phyloP scores from a whole-genome alignment of 2,797 vertebrate genomes.

The Pangasius mekongensis region DNA sequence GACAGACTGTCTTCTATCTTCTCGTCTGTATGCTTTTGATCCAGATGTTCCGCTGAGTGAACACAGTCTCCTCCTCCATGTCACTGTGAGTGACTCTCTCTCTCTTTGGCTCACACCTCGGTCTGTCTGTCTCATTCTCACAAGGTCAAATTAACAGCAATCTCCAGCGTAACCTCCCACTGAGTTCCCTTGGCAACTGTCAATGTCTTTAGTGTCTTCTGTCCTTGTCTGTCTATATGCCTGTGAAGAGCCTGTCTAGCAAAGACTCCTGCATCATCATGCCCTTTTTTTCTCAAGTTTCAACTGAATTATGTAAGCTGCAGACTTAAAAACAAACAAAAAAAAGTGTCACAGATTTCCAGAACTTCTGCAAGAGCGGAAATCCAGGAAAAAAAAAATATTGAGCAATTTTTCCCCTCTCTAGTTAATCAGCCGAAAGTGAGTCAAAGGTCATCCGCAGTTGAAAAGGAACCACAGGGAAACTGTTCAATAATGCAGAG shows the following conservation, averaged over 20 bases:
- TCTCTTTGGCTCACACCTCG: background rate
- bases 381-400: background rate
- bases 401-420: background rate
- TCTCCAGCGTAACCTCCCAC: background rate
- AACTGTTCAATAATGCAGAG: slow-evolving; percentile 31
- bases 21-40: slow-evolving; percentile 13
- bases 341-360: background rate
- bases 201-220: slow-evolving; percentile 25
- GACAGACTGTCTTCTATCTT: slow-evolving; percentile 2
- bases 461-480: slow-evolving; percentile 5
- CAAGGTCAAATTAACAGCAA: slow-evolving; percentile 38
- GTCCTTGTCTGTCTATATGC: slow-evolving; percentile 31
- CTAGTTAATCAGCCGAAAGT: background rate
- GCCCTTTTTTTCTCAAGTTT: background rate
- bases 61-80: background rate
- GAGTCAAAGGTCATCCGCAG: background rate
- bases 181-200: slow-evolving; percentile 15
- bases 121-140: slow-evolving; percentile 7
- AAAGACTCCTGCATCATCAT: background rate
- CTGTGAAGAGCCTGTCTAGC: slow-evolving; percentile 7
- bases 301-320: background rate
- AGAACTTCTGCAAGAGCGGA: background rate
- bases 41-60: slow-evolving; percentile 38
- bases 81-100: slow-evolving; percentile 8
- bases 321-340: background rate